phyloP scores from a whole-genome alignment of 2,113 vertebrate species.

The Istiophorus platypterus region DNA sequence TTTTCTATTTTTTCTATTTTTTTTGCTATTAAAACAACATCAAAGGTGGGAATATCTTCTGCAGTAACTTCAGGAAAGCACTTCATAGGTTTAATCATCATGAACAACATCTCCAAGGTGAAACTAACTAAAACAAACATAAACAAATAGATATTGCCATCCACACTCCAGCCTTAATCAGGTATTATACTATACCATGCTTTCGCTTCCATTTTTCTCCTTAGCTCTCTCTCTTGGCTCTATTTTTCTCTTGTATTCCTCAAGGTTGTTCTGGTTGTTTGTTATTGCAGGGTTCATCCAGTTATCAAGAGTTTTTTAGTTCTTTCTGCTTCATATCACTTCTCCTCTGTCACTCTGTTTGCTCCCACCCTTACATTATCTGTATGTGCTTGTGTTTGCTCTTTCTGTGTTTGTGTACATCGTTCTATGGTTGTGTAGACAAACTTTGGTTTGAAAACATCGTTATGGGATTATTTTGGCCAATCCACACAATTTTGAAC shows the following conservation, averaged over 20 bases:
- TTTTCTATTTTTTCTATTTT: neutral
- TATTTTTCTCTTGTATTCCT: conserved; percentile 33
- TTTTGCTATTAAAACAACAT: conserved; percentile 18
- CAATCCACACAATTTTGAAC: neutral
- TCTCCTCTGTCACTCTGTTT: conserved; percentile 5
- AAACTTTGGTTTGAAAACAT: no score
- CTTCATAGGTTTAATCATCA: conserved; percentile 30
- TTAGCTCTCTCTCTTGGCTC: conserved; percentile 4
- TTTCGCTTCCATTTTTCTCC: conserved; percentile 29
- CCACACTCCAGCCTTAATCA: conserved; percentile 46
- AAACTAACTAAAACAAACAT: conserved; percentile 48
- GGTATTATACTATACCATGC: neutral
- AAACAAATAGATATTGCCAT: conserved; percentile 22
- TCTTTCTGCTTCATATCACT: conserved; percentile 12
- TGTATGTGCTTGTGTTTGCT: neutral
- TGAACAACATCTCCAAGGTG: conserved; percentile 33
- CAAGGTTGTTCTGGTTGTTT: conserved; percentile 56
- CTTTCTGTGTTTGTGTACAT: neutral
- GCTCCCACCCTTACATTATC: neutral
- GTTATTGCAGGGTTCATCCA: conserved; percentile 35
- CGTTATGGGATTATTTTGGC: no score
- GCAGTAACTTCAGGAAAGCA: conserved; percentile 26
- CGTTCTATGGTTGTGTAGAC: no score
- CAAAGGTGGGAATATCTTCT: conserved; percentile 44
- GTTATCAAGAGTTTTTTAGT: conserved; percentile 45